These are phyloP conservation scores for Amiota communis DNA, from an alignment of 2,888 invertebrate genomes.

Conservation along the genomic window DNA sequence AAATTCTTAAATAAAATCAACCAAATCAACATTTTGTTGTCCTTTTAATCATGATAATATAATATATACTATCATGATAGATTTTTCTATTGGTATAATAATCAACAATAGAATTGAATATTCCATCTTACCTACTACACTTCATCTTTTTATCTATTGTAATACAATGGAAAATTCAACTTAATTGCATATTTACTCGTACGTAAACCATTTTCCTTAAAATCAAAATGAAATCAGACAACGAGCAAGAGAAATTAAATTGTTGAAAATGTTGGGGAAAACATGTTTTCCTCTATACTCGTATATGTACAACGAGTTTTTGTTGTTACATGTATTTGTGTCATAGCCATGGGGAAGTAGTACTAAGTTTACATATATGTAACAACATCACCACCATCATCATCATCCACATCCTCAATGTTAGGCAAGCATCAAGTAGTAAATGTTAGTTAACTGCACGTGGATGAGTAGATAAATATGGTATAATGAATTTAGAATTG, in stretches of 20 bases:
- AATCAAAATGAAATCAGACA: conserved; percentile 58
- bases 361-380: not conserved
- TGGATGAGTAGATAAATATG: conserved; percentile 69
- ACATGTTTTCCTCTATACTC: conserved; percentile 1
- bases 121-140: no score
- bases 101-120: no score
- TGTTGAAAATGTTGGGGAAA: conserved; percentile 12
- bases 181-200: conserved; percentile 58
- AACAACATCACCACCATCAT: conserved; percentile 14
- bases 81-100: no score
- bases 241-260: conserved; percentile 35
- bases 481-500: conserved; percentile 64
- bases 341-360: not conserved
- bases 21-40: no score
- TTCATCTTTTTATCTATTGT: not conserved
- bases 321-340: not conserved
- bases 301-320: not conserved
- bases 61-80: no score
- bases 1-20: no score
- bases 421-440: conserved; percentile 35
- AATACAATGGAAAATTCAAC: conserved; percentile 28
- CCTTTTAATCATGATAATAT: no score
- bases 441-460: conserved; percentile 69
- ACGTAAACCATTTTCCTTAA: conserved; percentile 53
- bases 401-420: not conserved